Conservation (phyloP, 2,888 invertebrate species). For the Agelastica alni region DNA sequence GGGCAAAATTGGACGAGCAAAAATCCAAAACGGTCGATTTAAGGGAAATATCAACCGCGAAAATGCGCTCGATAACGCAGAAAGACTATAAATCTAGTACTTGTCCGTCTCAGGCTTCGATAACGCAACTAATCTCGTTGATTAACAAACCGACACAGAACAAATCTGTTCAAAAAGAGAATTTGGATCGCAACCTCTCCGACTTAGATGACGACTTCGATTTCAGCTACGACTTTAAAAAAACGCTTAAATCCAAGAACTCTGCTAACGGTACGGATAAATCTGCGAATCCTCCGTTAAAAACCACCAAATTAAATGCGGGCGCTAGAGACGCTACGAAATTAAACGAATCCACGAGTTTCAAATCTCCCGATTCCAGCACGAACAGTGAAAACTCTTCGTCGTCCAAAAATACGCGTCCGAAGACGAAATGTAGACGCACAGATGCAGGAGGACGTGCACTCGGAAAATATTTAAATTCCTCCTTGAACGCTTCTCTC, state of each 20-base stretch:
- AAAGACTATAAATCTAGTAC: too few relatives aligned
- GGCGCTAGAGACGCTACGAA: too few relatives aligned
- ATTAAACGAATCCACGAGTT: constrained; percentile 9
- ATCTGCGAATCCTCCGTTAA: not conserved
- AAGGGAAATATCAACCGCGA: not conserved
- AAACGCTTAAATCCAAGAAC: not conserved
- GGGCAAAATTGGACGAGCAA: too few relatives aligned
- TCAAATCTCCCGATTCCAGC: not conserved
- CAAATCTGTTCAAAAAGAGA: constrained; percentile 11
- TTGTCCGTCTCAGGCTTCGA: constrained; percentile 11
- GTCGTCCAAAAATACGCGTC: not conserved
- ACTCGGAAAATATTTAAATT: not conserved
- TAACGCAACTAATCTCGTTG: constrained; percentile 20
- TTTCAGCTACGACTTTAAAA: constrained; percentile 16
- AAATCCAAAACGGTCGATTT: too few relatives aligned
- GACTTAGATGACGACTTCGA: constrained; percentile 9
- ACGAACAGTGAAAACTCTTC: not conserved
- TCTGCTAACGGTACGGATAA: not conserved
- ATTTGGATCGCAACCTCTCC: not conserved
- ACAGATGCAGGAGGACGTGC: not conserved
- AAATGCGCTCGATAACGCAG: too few relatives aligned
- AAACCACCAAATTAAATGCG: too few relatives aligned
- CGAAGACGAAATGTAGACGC: not conserved
- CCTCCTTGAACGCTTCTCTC: not conserved
- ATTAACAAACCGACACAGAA: constrained; percentile 5